A percentile compares a stretch with the other conserved stretches of the same genome.
phyloP scores from a whole-genome alignment of 2,888 invertebrate species.

The Ormyrus thymus region DNA sequence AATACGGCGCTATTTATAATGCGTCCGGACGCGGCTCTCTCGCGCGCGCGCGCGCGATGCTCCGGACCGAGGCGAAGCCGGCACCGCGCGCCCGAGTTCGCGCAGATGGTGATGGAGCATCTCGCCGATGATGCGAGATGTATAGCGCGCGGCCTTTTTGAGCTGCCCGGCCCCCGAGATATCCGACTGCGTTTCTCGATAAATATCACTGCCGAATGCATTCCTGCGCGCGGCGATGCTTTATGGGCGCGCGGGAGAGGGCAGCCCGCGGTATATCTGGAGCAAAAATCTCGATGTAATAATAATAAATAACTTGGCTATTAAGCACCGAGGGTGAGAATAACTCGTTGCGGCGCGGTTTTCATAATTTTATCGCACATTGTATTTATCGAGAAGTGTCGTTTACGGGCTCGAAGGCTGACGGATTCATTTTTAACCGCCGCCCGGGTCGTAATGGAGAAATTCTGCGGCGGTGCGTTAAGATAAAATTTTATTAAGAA shows the following conservation, averaged over 20 bases:
- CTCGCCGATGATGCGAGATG: not conserved
- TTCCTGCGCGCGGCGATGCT: slow-evolving; percentile 8
- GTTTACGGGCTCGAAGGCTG: not conserved
- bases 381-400: slow-evolving; percentile 9
- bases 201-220: slow-evolving; percentile 26
- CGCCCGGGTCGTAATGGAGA: too few relatives aligned
- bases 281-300: slow-evolving; percentile 25
- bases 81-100: not conserved
- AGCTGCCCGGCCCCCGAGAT: not conserved
- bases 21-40: too few relatives aligned
- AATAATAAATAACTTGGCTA: slow-evolving; percentile 36
- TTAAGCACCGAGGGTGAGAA: slow-evolving; percentile 12
- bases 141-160: slow-evolving; percentile 8
- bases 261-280: not conserved
- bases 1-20: slow-evolving; percentile 31
- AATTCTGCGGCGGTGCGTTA: too few relatives aligned
- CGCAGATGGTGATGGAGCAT: not conserved
- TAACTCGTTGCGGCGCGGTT: slow-evolving; percentile 1
- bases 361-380: slow-evolving; percentile 6
- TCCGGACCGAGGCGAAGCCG: too few relatives aligned
- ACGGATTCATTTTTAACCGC: too few relatives aligned
- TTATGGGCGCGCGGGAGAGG: slow-evolving; percentile 11
- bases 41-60: not conserved
- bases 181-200: slow-evolving; percentile 19
- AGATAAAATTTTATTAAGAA: too few relatives aligned